Evolutionary conservation across 2,888 invertebrate species (phyloP), one percentile per base, ranked within the genome.

Genomic region (Platycheirus rosarum): DNA sequence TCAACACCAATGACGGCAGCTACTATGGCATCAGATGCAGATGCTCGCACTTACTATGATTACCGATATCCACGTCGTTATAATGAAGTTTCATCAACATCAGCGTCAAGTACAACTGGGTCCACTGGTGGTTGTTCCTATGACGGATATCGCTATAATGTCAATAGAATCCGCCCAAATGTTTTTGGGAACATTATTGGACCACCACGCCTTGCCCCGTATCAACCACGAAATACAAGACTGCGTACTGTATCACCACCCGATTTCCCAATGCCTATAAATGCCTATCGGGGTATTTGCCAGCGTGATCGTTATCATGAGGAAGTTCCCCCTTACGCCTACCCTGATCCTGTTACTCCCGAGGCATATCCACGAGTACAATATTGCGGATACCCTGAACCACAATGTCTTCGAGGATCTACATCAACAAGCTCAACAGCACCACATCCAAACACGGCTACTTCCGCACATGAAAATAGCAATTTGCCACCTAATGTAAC

Each of bases 21-120:
- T 14, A 86, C 87, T 4, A 86, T 86, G 2, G 86, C 87, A 29
- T 85, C 86, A 2, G 85, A 87, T 2, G 86, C 86, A 0, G 87
- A 87, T 11, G 85, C 85, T 0, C 86, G 85, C 70, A 84, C 87
- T 1, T 74, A 62, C 16, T 63, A 62, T 23, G 66, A 79, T 13
- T 63, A 66, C 57, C 69, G 65, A 11, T 65, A 51, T 7, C 40
- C 13, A 11, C 75, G 77, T 29, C 73, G 73, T 29, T 68, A 51
- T 29, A 82, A 73, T 49, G 79, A 69, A 35, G 60, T 77, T 37
- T 42, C 55, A 13, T 80, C 73, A 51, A 48, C 69, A 1, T 71
- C 71, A 4, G 51, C 51, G 9, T 48, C 80, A 8, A 29, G 16
- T 16, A 44, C 60, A 16, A 60, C 4, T 29, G 42, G 44, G 5